Evolutionary conservation across 23 tunicate species (phyloP), one percentile per base, ranked within the genome.

Genomic region (Trididemnum clinides): DNA sequence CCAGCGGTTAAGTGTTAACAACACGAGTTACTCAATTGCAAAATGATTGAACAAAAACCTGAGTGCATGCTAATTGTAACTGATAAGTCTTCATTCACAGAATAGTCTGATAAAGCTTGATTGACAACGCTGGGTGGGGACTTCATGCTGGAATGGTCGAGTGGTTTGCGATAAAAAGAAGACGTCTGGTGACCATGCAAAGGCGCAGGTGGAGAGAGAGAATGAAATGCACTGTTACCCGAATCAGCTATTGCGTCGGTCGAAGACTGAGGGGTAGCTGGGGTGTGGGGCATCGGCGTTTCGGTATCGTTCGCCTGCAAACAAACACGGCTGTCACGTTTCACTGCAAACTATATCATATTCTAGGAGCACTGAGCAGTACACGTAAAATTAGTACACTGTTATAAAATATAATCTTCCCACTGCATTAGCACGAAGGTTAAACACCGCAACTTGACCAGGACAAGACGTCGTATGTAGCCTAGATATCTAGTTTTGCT

Each of bases 21-120:
- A n/a, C n/a, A n/a, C n/a, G n/a, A n/a, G n/a, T n/a, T n/a, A n/a
- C n/a, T n/a, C n/a, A n/a, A n/a, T n/a, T n/a, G n/a, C n/a, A n/a
- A n/a, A n/a, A n/a, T n/a, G n/a, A n/a, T n/a, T n/a, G n/a, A n/a
- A 44, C 54, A 62, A 50, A 87, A 87, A 87, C 91, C 91, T 87
- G 88, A 32, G 70, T 84, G 88, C 88, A 89, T 76, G 81, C 64
- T 72, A 69, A 89, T 84, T 0, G 95, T 89, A 37, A 89, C 88
- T 2, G 95, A 89, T 27, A 89, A 54, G 70, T 89, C 95, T 69
- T 89, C 95, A 69, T 89, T 89, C 64, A 89, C 82, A 10, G 81
- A 78, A 83, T 81, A 89, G 34, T 59, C 78, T 2, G 90, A 77
- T 39, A 63, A 10, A 26, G 87, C 87, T 15, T 69, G 77, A 37